Percentiles rank a stretch among this genome's conserved stretches.
phyloP scores from a whole-genome alignment of 2,888 invertebrate genomes.

The Orgyia antiqua region DNA sequence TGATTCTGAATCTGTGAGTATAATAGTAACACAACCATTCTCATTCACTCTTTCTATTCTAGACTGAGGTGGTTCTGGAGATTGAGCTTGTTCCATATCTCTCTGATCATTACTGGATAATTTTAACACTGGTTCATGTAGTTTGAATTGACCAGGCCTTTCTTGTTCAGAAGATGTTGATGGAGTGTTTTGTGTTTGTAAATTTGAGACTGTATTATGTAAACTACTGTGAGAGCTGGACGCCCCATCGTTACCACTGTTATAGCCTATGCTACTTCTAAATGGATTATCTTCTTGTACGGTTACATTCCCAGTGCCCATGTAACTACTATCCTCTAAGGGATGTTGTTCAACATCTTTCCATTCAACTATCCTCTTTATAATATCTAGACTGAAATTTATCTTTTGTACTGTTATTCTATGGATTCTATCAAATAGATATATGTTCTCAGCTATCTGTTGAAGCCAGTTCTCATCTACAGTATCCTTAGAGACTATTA shows the following conservation, averaged over 20 bases:
- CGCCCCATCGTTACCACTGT: constrained; percentile 39
- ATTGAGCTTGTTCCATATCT: constrained; percentile 45
- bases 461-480: constrained; percentile 89
- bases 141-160: constrained; percentile 45
- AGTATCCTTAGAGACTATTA: constrained; percentile 89
- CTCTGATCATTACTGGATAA: constrained; percentile 42
- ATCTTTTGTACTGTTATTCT: constrained; percentile 85
- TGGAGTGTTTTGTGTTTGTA: constrained; percentile 59
- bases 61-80: constrained; percentile 50
- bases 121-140: constrained; percentile 64
- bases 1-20: constrained; percentile 87
- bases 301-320: constrained; percentile 52
- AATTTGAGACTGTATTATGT: constrained; percentile 66
- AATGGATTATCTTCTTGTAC: constrained; percentile 70
- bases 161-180: constrained; percentile 52
- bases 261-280: constrained; percentile 55
- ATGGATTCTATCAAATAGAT: constrained; percentile 81
- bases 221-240: constrained; percentile 55
- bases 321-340: constrained; percentile 81
- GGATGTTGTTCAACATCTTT: constrained; percentile 90
- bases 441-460: constrained; percentile 85
- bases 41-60: constrained; percentile 66
- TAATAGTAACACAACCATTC: constrained; percentile 78
- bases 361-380: constrained; percentile 93
- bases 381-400: constrained; percentile 89